A percentile compares a stretch with the other conserved stretches of the same genome.
Conservation (phyloP, 2,113 vertebrate genomes). For the Numida meleagris region DNA sequence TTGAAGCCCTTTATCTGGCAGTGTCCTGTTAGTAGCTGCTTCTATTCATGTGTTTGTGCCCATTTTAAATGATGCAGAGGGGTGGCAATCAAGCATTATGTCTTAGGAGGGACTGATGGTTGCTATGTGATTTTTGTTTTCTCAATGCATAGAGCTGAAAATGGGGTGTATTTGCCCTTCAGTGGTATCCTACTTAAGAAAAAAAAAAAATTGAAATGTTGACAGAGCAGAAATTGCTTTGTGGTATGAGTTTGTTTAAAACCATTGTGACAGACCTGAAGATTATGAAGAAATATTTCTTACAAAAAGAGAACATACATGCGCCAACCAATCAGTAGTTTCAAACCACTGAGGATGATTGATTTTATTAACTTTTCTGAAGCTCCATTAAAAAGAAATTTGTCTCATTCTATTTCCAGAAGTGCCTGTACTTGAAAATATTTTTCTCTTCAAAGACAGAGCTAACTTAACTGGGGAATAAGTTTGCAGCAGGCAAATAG, state of each 20-base stretch:
- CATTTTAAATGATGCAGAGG: neutral
- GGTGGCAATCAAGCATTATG: neutral
- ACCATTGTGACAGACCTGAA: slow-evolving; percentile 27
- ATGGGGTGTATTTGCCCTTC: slow-evolving; percentile 1
- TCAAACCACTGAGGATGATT: neutral
- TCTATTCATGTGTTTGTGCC: slow-evolving; percentile 6
- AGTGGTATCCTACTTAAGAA: neutral
- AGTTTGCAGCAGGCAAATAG: slow-evolving; percentile 52
- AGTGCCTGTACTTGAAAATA: slow-evolving; percentile 37
- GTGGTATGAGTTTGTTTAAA: slow-evolving; percentile 15
- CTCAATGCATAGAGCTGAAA: neutral
- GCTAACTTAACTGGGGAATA: slow-evolving; percentile 46
- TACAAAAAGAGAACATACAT: slow-evolving; percentile 6
- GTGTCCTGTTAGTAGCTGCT: slow-evolving; percentile 10
- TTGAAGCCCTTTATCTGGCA: neutral
- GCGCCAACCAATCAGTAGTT: slow-evolving; percentile 33
- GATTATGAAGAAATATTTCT: slow-evolving; percentile 1
- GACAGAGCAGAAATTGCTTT: slow-evolving; percentile 27
- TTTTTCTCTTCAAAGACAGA: slow-evolving; percentile 41
- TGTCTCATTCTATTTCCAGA: slow-evolving; percentile 22
- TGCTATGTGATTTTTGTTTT: neutral
- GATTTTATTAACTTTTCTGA: slow-evolving; percentile 27
- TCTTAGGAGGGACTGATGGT: neutral
- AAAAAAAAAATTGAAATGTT: slow-evolving; percentile 21
- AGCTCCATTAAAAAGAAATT: slow-evolving; percentile 4